These are phyloP conservation scores for Speoplatyrhinus poulsoni DNA, from an alignment of 2,113 vertebrate genomes.

Conservation along the genomic window DNA sequence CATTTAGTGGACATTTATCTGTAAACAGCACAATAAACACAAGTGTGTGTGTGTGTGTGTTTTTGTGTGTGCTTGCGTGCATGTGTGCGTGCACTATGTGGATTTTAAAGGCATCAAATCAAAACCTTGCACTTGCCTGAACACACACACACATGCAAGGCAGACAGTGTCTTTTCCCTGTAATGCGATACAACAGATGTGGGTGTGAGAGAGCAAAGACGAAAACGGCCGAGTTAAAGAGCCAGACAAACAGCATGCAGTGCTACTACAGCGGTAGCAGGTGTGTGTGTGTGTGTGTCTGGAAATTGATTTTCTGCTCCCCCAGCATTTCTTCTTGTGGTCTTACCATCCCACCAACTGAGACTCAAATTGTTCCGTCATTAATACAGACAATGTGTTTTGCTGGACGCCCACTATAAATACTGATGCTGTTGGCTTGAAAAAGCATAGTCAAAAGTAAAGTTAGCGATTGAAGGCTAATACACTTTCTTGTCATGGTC, in stretches of 20 bases:
- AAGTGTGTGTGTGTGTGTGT: neutral
- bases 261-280: conserved; percentile 2
- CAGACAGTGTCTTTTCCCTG: neutral
- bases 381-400: too few species aligned
- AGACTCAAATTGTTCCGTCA: too few species aligned
- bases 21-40: neutral
- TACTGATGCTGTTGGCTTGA: too few species aligned
- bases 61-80: neutral
- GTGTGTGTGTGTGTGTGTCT: conserved; percentile 4
- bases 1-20: neutral
- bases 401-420: too few species aligned
- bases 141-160: conserved; percentile 3
- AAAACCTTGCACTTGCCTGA: neutral
- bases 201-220: neutral
- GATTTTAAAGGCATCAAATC: neutral
- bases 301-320: too few species aligned
- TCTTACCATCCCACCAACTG: too few species aligned
- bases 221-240: too few species aligned
- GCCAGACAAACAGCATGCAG: neutral
- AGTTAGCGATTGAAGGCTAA: too few species aligned
- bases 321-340: too few species aligned
- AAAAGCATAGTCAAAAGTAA: too few species aligned
- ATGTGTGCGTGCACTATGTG: neutral
- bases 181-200: neutral
- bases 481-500: too few species aligned